A percentile compares a stretch with the other conserved stretches of the same genome.
Evolutionary conservation across 2,797 vertebrate species (phyloP).

Genomic region (Pangasius larnaudii): DNA sequence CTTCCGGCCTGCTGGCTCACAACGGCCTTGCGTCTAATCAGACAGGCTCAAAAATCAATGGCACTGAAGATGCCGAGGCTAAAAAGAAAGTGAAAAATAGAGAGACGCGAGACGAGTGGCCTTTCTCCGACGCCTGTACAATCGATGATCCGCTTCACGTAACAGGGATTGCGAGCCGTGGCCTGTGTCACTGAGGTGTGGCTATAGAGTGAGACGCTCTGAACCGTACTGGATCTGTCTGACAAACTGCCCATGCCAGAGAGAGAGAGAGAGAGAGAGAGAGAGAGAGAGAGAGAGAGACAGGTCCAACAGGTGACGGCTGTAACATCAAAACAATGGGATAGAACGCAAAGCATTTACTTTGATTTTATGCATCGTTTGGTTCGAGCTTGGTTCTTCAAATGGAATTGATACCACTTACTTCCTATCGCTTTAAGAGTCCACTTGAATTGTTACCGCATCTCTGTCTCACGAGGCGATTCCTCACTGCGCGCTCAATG

Average conservation of each 20-base stretch:
- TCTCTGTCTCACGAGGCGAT: not conserved
- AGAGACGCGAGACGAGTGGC: not conserved
- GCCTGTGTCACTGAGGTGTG: not conserved
- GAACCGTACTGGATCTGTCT: not conserved
- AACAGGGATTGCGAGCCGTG: not conserved
- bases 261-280: not conserved
- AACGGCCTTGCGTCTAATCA: constrained; percentile 8
- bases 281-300: not conserved
- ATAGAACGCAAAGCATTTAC: not conserved
- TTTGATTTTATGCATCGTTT: not conserved
- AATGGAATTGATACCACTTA: not conserved
- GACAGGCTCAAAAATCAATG: constrained; percentile 23
- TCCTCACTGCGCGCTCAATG: not conserved
- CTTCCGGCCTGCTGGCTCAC: not conserved
- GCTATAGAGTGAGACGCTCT: not conserved
- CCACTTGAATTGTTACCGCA: no score
- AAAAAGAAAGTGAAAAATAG: constrained; percentile 3
- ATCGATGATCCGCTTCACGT: not conserved
- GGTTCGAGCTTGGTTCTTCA: not conserved
- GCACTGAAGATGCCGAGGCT: not conserved
- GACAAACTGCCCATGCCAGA: not conserved
- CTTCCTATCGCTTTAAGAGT: no score
- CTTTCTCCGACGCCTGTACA: not conserved
- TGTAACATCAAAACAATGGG: not conserved
- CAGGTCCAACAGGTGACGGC: not conserved